phyloP scores from a whole-genome alignment of 2,797 vertebrate species.

The Etheostoma perlongum region DNA sequence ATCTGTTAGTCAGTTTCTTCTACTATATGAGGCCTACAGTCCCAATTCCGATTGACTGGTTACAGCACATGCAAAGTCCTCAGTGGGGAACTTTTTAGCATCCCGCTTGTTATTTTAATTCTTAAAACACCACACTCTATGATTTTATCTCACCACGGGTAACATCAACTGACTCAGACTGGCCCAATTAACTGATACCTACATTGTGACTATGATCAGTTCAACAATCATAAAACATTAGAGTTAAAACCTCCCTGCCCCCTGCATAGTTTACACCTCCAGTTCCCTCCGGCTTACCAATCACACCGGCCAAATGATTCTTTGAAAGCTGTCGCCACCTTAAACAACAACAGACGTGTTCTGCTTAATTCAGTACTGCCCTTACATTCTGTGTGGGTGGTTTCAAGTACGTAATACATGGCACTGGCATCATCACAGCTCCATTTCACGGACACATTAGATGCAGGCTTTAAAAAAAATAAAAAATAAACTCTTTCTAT shows the following conservation, averaged over 20 bases:
- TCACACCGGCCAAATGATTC: slow-evolving; percentile 42
- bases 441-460: slow-evolving; percentile 63
- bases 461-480: slow-evolving; percentile 44
- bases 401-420: slow-evolving; percentile 38
- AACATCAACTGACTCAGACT: background rate
- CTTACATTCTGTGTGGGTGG: slow-evolving; percentile 64
- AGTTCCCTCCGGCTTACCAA: slow-evolving; percentile 25
- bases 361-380: slow-evolving; percentile 59
- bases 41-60: background rate
- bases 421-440: slow-evolving; percentile 62
- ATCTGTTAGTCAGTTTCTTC: background rate
- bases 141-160: background rate
- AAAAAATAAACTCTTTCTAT: slow-evolving; percentile 42
- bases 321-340: slow-evolving; percentile 41
- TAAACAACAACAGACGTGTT: slow-evolving; percentile 52
- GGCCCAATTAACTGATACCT: background rate
- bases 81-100: background rate
- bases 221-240: background rate
- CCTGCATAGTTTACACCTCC: slow-evolving; percentile 21
- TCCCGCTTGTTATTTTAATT: background rate
- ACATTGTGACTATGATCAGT: slow-evolving; percentile 3
- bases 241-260: slow-evolving; percentile 18
- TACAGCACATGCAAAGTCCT: background rate
- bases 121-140: background rate
- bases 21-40: background rate